Evolutionary conservation across 2,797 vertebrate genomes (phyloP).

Genomic region (Gobio occitaniae): DNA sequence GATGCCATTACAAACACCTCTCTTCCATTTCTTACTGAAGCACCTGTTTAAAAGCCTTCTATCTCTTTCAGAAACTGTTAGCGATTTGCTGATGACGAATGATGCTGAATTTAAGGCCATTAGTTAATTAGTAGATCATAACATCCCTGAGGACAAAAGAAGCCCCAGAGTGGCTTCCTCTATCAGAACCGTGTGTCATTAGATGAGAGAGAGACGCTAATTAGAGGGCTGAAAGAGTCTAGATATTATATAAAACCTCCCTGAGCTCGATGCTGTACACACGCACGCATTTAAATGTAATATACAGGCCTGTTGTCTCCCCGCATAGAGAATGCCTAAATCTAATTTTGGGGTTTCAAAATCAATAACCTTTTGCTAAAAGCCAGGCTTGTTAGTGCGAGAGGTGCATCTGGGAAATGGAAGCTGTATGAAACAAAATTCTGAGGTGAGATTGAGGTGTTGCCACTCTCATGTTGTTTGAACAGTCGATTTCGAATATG

Average conservation of each 20-base stretch:
- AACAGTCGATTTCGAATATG: neutral
- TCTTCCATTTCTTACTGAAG: slow-evolving; percentile 9
- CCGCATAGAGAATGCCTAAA: slow-evolving; percentile 37
- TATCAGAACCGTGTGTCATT: slow-evolving; percentile 66
- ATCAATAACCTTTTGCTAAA: slow-evolving; percentile 48
- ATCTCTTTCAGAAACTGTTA: slow-evolving; percentile 44
- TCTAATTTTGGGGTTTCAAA: slow-evolving; percentile 50
- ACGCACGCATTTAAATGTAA: slow-evolving; percentile 28
- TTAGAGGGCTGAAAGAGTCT: slow-evolving; percentile 60
- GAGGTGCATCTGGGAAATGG: slow-evolving; percentile 27
- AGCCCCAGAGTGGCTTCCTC: slow-evolving; percentile 55
- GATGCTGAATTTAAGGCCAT: slow-evolving; percentile 64
- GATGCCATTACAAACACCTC: neutral
- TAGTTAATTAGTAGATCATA: slow-evolving; percentile 69
- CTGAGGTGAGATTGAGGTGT: neutral
- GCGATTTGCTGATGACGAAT: slow-evolving; percentile 63
- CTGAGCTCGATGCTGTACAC: slow-evolving; percentile 40
- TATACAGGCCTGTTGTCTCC: slow-evolving; percentile 32
- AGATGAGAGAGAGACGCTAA: slow-evolving; percentile 63
- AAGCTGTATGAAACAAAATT: slow-evolving; percentile 16
- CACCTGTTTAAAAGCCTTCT: slow-evolving; percentile 59
- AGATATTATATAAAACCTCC: slow-evolving; percentile 52
- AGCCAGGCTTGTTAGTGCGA: slow-evolving; percentile 35
- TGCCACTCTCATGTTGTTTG: neutral
- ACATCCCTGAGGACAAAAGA: slow-evolving; percentile 65